phyloP scores from a whole-genome alignment of 2,888 invertebrate species.

The Leptinotarsa peninsularis region DNA sequence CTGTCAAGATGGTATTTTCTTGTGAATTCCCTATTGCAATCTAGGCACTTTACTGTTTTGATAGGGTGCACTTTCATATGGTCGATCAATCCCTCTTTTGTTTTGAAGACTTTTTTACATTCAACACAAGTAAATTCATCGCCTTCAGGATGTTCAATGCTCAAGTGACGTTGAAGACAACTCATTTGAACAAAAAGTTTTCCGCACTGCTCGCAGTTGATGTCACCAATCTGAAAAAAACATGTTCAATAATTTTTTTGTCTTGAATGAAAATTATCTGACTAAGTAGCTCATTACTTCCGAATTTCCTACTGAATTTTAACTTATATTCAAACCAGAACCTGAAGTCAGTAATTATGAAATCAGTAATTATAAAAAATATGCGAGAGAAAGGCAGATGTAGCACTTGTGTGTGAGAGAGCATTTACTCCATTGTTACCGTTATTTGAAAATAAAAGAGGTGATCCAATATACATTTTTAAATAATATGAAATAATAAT shows the following conservation, averaged over 20 bases:
- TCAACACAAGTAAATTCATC: slow-evolving; percentile 74
- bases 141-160: slow-evolving; percentile 76
- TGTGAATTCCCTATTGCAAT: slow-evolving; percentile 79
- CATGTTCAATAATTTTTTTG: background rate
- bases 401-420: too few species aligned
- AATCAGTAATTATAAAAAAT: too few species aligned
- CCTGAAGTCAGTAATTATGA: too few species aligned
- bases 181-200: slow-evolving; percentile 79
- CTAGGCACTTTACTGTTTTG: slow-evolving; percentile 74
- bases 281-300: too few species aligned
- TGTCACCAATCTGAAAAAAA: slow-evolving; percentile 66
- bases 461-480: too few species aligned
- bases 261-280: background rate
- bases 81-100: slow-evolving; percentile 72
- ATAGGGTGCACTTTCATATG: slow-evolving; percentile 78
- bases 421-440: too few species aligned
- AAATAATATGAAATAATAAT: too few species aligned
- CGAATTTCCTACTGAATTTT: too few species aligned
- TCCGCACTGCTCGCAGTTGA: slow-evolving; percentile 73
- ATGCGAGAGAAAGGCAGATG: too few species aligned
- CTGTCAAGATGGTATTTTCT: slow-evolving; percentile 81
- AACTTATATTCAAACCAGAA: too few species aligned
- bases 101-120: slow-evolving; percentile 76
- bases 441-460: too few species aligned
- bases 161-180: slow-evolving; percentile 75